A percentile compares a stretch with the other conserved stretches of the same genome.
Conservation (phyloP, 1,140 invertebrate species). For the Cherax quadricarinatus region DNA sequence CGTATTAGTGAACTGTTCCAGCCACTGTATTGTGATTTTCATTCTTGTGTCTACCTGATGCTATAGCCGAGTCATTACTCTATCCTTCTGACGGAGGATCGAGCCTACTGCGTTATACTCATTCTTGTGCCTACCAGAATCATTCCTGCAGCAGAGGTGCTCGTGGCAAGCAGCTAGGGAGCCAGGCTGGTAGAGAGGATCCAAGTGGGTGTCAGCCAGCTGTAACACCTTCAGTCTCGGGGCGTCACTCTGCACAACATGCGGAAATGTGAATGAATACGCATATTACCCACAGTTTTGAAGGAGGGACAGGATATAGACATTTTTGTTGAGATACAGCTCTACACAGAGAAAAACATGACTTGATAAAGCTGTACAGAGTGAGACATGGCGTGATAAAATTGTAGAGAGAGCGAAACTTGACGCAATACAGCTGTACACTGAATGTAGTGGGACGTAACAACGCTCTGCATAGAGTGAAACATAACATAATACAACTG, state of each 20-base stretch:
- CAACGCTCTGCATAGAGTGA: too few relatives aligned
- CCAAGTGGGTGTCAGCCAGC: conserved; percentile 88
- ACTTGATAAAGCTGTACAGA: not conserved
- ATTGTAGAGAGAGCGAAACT: too few relatives aligned
- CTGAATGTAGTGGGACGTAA: too few relatives aligned
- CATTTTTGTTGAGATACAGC: not conserved
- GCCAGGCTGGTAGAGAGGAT: conserved; percentile 83
- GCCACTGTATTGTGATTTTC: too few relatives aligned
- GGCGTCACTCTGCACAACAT: not conserved
- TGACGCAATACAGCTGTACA: too few relatives aligned
- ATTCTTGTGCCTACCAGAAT: conserved; percentile 76
- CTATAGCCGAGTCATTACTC: too few relatives aligned
- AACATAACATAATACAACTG: too few relatives aligned
- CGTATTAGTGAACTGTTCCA: too few relatives aligned
- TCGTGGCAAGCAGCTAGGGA: conserved; percentile 84
- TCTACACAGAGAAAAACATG: too few relatives aligned
- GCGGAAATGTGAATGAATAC: too few relatives aligned
- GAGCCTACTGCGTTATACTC: not conserved
- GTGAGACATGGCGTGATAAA: not conserved
- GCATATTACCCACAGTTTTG: not conserved
- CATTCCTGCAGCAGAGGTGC: conserved; percentile 86
- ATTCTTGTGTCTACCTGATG: too few relatives aligned
- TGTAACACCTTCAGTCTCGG: conserved; percentile 81
- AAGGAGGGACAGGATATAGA: not conserved
- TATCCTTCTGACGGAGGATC: too few relatives aligned